Evolutionary conservation across 2,113 vertebrate species (phyloP).

Genomic region (Leptosomus discolor): DNA sequence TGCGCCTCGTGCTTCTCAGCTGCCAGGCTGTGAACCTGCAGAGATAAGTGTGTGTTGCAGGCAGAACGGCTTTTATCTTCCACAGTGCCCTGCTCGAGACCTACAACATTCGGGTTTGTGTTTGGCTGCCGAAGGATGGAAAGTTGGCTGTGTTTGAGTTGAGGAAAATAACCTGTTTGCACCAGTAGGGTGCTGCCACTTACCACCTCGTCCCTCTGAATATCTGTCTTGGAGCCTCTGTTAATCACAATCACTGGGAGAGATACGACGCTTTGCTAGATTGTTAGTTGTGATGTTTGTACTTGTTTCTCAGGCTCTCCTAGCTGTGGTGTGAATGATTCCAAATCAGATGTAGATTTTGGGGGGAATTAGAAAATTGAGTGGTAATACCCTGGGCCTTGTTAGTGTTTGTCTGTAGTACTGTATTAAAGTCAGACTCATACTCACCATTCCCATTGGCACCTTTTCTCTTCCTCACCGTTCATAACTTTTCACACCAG

Average conservation of each 20-base stretch:
- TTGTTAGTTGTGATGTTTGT: neutral
- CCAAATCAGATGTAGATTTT: neutral
- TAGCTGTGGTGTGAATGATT: neutral
- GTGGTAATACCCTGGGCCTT: neutral
- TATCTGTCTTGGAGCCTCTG: neutral
- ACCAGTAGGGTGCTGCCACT: neutral
- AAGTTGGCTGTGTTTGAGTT: neutral
- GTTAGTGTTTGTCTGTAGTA: neutral
- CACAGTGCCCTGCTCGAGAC: neutral
- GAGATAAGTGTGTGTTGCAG: neutral
- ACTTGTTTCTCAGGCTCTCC: neutral
- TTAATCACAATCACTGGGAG: neutral
- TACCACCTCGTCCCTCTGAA: neutral
- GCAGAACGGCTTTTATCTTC: slow-evolving; percentile 14
- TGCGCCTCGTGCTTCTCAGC: neutral
- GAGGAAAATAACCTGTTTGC: neutral
- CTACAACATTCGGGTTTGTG: neutral
- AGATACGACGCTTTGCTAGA: neutral
- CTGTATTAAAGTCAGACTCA: neutral
- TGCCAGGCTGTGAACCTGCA: neutral
- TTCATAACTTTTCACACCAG: neutral
- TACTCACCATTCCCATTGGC: neutral
- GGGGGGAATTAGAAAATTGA: neutral
- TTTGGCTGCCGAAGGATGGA: neutral
- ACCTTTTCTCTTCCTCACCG: neutral